Percentiles rank a stretch among this genome's conserved stretches.
Conservation (phyloP, 1,140 invertebrate genomes). For the Lepidurus couesii region DNA sequence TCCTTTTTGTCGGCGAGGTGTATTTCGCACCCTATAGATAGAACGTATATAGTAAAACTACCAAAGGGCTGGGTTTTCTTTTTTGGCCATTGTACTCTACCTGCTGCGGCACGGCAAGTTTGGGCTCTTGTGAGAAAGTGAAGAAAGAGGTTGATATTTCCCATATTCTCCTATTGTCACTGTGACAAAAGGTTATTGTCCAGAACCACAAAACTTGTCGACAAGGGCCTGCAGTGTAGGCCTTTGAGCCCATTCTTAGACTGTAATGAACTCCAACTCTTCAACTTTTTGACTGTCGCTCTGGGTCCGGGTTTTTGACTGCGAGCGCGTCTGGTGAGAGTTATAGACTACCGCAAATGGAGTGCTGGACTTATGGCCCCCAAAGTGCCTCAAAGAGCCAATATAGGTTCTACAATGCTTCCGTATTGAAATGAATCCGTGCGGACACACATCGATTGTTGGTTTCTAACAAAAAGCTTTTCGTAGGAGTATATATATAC, state of each 20-base stretch:
- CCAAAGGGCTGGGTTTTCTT: neutral
- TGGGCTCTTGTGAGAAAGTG: neutral
- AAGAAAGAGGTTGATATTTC: neutral
- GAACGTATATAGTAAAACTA: neutral
- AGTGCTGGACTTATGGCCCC: slow-evolving; percentile 5
- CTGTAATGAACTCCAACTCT: slow-evolving; percentile 9
- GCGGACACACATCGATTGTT: neutral
- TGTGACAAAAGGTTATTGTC: slow-evolving; percentile 6
- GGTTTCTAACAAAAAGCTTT: neutral
- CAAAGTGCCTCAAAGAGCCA: slow-evolving; percentile 17
- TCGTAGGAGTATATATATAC: too few species aligned
- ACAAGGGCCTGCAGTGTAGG: neutral
- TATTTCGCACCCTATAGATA: slow-evolving; percentile 11
- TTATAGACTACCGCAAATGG: neutral
- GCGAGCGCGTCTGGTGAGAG: neutral
- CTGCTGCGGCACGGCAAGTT: neutral
- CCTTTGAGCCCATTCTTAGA: neutral
- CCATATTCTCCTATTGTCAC: slow-evolving; percentile 3
- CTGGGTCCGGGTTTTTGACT: neutral
- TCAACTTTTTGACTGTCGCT: neutral
- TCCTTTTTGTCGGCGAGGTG: neutral
- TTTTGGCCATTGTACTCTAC: neutral
- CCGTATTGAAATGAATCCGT: slow-evolving; percentile 13
- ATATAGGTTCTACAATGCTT: slow-evolving; percentile 8
- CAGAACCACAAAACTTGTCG: neutral